Evolutionary conservation across 2,888 invertebrate genomes (phyloP), one percentile per base, ranked within the genome.

Genomic region (Yponomeuta sedellus): DNA sequence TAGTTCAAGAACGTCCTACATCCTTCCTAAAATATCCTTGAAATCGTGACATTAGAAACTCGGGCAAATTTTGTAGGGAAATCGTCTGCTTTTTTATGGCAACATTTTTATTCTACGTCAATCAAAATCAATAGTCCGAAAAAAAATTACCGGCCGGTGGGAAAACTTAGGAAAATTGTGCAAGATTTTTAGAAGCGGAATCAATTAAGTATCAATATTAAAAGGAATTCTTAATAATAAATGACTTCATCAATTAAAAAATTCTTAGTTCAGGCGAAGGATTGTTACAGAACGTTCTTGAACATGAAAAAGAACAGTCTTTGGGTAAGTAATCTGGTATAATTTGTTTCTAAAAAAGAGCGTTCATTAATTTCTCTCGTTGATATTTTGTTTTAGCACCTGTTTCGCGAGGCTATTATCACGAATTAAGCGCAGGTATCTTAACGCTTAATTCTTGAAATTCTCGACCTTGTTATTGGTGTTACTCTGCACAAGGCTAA

Each of bases 171-270:
- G n/a, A n/a, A 25, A 25, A 25, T 25, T 25, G 25, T 52, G 44
- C 16, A 8, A 59, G 1, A 61, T 28, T 25, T 28, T 34, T 8
- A 16, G 16, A 22, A 16, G 12, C 61, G 11, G 10, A 6, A n/a
- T n/a, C n/a, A n/a, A n/a, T n/a, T n/a, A n/a, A n/a, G n/a, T n/a
- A n/a, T n/a, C n/a, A n/a, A n/a, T n/a, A n/a, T n/a, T n/a, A n/a
- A n/a, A n/a, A n/a, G n/a, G n/a, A n/a, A n/a, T n/a, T n/a, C n/a
- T n/a, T n/a, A 61, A 22, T 16, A 28, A 34, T 16, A 25, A 78
- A 88, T 88, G 88, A 78, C 79, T 79, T 75, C 74, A 66, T 74
- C 76, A 67, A 79, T 89, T 70, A 89, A 83, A 80, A 84, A 84
- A 70, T 68, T 86, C 71, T 71, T 88, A 65, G 75, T 75, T 64